Evolutionary conservation across 1,140 invertebrate species (phyloP), one percentile per base, ranked within the genome.

Genomic region (Phocides pigmalion): DNA sequence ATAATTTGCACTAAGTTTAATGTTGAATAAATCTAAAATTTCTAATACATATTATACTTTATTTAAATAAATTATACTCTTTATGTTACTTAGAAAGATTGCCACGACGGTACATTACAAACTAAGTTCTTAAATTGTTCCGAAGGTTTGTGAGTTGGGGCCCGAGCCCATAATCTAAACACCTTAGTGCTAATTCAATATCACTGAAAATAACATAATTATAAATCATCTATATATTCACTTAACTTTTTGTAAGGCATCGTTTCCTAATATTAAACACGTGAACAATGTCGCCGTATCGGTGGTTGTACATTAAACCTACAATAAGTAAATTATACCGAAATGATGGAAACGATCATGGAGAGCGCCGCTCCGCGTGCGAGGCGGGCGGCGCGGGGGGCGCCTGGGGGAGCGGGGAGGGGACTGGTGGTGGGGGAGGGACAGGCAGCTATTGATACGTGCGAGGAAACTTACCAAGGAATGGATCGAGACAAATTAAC

Each of bases 1-100:
- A 88, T 90, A 90, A 90, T 90, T 90, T 89, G 88, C 88, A 89
- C 87, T 89, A 88, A 89, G 84, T 89, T 88, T 87, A 89, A 87
- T 84, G 80, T 87, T 85, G 81, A 87, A 84, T 89, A 87, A 90
- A 90, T 90, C 88, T 90, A 90, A 90, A 91, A 89, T 86, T 89
- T 89, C 88, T 88, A 89, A 88, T 91, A 91, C 88, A 91, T 91
- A 90, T 86, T 75, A 88, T 84, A 84, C 72, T 82, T 89, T 88
- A 84, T 84, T 88, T 89, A 88, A 90, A 90, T 89, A 89, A 90
- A 90, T 90, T 89, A 89, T 89, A 84, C 76, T 84, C 85, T 89
- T 90, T 90, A 91, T 88, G 81, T 90, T 89, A 89, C 77, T 84
- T 88, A 91, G 82, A 89, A 59, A 84, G 73, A 91, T 91, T 91